Base-by-base conservation (phyloP, 30 jellyfish, hydroid and myxozoan species). In the Aurelia coerulea region DNA sequence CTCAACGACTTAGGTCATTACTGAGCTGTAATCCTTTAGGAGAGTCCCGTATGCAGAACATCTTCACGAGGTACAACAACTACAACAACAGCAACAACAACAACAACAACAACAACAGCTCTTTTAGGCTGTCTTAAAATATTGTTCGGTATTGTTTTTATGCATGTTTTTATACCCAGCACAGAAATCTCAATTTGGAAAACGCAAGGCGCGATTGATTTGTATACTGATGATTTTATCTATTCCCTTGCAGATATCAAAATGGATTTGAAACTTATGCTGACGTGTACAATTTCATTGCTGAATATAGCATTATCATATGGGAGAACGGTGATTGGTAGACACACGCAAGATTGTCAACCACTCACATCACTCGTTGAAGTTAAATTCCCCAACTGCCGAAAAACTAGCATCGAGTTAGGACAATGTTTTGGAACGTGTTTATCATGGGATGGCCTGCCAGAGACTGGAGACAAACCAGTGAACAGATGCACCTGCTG, bases 351-450 rank as follows among this genome's bases (percentile, higher is more conserved):
- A 16, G 91, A 75, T 13, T 88, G 96, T 56, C 42, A 62, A 23
- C 96, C 96, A 37, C 34, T 88, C 23, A 1, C 49, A 17, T 84
- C 88, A 53, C 68, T 50, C 10, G 90, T 77, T 5, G 49, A n/a
- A 46, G 49, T 79, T 3, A 37, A 41, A 15, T 3, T 68, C 10
- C 91, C 91, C 16, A 79, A 79, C 59, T 88, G 96, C 84, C 29
- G 54, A 41, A 65, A 52, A 49, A 71, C 65, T 19, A 5, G 58
- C 62, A 68, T 78, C 42, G 5, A 10, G 0, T 14, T 89, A 12
- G 50, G 66, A 14, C 97, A 89, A 56, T 89, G 97, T 79, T 63
- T 89, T n/a, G 97, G 97, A 1, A 89, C 97, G 18, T 89, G 97
- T 68, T 56, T 89, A 58, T 89, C 97, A 17, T 70, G 82, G 80